phyloP scores from a whole-genome alignment of 2,113 vertebrate species.

The Tragelaphus buxtoni region DNA sequence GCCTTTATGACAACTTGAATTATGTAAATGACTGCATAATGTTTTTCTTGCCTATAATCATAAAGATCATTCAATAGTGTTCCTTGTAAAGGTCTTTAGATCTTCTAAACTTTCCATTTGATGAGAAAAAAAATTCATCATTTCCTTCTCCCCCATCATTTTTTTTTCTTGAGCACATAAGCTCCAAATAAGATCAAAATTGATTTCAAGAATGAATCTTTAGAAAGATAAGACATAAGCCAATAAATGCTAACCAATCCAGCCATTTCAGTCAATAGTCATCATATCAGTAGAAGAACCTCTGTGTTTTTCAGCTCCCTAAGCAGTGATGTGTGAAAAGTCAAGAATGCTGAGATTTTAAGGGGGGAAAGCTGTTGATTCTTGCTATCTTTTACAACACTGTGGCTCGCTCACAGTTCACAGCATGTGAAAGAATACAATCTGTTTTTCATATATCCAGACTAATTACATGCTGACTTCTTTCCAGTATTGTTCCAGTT shows the following conservation, averaged over 20 bases:
- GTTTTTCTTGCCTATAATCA: background rate
- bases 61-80: background rate
- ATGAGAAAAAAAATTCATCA: background rate
- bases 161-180: background rate
- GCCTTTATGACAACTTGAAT: background rate
- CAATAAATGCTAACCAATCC: background rate
- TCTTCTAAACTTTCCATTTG: background rate
- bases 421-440: constrained; percentile 41
- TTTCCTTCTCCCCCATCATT: background rate
- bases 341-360: constrained; percentile 18
- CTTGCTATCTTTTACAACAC: background rate
- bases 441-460: constrained; percentile 53
- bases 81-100: background rate
- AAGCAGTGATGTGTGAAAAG: constrained; percentile 15
- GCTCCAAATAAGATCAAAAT: constrained; percentile 12
- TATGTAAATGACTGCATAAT: background rate
- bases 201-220: constrained; percentile 38
- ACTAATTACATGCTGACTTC: constrained; percentile 51
- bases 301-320: background rate
- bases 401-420: background rate
- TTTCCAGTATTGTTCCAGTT: constrained; percentile 35
- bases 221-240: background rate
- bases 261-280: background rate
- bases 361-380: background rate
- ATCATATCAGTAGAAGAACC: background rate